phyloP scores from a whole-genome alignment of 37 sponge, comb jelly and placozoan genomes.

The Halichondria panicea region DNA sequence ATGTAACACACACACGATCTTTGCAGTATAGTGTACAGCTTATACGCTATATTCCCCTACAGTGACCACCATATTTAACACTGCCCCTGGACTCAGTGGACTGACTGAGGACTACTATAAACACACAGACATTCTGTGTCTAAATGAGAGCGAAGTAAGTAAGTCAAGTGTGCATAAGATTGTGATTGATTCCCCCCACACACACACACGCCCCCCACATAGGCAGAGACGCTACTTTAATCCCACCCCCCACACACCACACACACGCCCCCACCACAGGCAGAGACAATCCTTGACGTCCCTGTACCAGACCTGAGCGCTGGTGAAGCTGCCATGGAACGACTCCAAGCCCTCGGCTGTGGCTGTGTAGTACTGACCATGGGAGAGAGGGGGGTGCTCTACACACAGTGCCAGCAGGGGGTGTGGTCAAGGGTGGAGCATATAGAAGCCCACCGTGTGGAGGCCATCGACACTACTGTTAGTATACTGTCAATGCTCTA shows the following conservation, averaged over 20 bases:
- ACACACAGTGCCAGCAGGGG: conserved; percentile 4
- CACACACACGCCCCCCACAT: not conserved
- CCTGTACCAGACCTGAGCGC: conserved; percentile 49
- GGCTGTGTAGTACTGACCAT: conserved; percentile 84
- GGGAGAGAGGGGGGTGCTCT: conserved; percentile 89
- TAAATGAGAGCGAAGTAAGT: conserved; percentile 95
- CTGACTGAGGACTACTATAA: conserved; percentile 64
- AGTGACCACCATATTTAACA: conserved; percentile 80
- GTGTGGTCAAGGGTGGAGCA: conserved; percentile 27
- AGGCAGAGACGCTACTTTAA: not conserved
- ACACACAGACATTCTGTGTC: conserved; percentile 81
- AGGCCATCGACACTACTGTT: conserved; percentile 92
- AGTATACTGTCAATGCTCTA: too few relatives aligned
- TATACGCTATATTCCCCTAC: not conserved
- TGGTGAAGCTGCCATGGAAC: conserved; percentile 53
- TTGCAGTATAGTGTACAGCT: not conserved
- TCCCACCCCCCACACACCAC: not conserved
- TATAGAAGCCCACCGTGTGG: conserved; percentile 72
- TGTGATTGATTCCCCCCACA: too few relatives aligned
- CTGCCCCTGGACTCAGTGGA: conserved; percentile 71
- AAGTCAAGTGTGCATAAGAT: too few relatives aligned
- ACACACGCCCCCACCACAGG: conserved; percentile 38
- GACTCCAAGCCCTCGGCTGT: conserved; percentile 31
- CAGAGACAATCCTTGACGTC: conserved; percentile 72
- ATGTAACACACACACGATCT: not conserved